phyloP scores from a whole-genome alignment of 2,888 invertebrate species.

The Oxystoma pomonae region DNA sequence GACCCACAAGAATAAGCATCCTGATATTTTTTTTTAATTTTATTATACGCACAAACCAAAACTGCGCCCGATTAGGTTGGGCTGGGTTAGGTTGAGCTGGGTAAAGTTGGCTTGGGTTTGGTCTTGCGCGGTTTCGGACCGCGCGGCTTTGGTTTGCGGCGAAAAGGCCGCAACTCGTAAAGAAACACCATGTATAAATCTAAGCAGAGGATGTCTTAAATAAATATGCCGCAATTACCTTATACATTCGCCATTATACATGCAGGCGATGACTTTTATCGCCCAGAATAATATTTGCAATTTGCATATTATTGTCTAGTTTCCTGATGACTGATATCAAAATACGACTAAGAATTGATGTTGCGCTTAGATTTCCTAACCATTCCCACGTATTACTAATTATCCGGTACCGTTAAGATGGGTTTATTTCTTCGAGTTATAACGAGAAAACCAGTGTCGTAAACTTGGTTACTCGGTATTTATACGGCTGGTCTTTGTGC shows the following conservation, averaged over 20 bases:
- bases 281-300: background rate
- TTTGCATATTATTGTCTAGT: background rate
- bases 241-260: background rate
- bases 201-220: background rate
- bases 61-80: no score
- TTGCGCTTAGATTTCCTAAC: background rate
- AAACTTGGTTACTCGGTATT: background rate
- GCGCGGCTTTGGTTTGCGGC: no score
- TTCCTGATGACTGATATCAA: background rate
- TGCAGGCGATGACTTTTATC: background rate
- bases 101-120: no score
- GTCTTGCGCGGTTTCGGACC: no score
- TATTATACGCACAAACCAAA: no score
- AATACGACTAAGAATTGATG: background rate
- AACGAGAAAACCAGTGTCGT: background rate
- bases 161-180: no score
- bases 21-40: no score
- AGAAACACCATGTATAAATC: no score
- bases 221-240: background rate
- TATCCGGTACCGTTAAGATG: background rate
- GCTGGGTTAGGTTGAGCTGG: no score
- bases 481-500: background rate
- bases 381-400: background rate
- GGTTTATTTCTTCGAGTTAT: constrained; percentile 1
- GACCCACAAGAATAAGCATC: no score